phyloP scores from a whole-genome alignment of 2,888 invertebrate species.

The Drosophila hamatofila region DNA sequence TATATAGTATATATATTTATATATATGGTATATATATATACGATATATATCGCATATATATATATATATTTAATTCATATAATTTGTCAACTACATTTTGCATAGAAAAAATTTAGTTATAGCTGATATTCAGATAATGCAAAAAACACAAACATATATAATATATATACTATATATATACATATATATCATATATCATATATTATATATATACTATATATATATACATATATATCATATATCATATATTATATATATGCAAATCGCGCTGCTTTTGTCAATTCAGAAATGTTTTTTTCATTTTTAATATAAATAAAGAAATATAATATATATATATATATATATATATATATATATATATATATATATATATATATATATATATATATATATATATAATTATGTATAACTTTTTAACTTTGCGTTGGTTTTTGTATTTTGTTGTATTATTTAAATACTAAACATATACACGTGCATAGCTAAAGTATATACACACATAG shows the following conservation, averaged over 20 bases:
- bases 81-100: constrained; percentile 69
- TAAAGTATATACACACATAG: constrained; percentile 10
- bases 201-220: constrained; percentile 52
- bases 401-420: no score
- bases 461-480: constrained; percentile 15
- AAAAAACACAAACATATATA: constrained; percentile 21
- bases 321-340: no score
- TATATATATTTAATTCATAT: constrained; percentile 35
- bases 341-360: constrained; percentile 3
- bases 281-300: constrained; percentile 33
- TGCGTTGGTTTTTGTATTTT: constrained; percentile 32
- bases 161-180: constrained; percentile 57
- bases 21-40: constrained; percentile 32
- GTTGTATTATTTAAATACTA: constrained; percentile 25
- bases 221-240: constrained; percentile 33
- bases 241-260: constrained; percentile 44
- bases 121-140: constrained; percentile 51
- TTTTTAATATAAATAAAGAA: no score
- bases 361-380: background rate
- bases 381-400: background rate
- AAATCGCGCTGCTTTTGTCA: constrained; percentile 62
- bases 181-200: constrained; percentile 56
- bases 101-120: constrained; percentile 67
- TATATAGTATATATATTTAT: constrained; percentile 21
- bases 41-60: constrained; percentile 21